phyloP scores from a whole-genome alignment of 2,888 invertebrate species.

The Ceraclea dissimilis region DNA sequence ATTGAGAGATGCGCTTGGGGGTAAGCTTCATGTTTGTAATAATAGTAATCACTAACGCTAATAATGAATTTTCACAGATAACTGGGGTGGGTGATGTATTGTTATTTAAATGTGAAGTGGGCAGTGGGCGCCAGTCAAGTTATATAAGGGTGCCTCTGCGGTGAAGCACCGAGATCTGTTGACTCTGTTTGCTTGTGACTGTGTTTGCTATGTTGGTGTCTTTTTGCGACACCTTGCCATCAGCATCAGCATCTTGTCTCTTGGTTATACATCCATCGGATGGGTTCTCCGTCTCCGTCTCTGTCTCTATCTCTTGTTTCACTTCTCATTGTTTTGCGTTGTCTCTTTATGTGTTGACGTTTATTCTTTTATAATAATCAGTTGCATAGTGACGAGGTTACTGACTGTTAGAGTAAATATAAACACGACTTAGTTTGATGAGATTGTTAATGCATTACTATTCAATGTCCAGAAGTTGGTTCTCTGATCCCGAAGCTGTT shows the following conservation, averaged over 20 bases:
- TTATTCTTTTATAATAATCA: too few relatives aligned
- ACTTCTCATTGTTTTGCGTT: background rate
- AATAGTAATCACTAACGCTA: constrained; percentile 15
- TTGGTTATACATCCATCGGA: too few relatives aligned
- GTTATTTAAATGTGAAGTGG: background rate
- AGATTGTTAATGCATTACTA: background rate
- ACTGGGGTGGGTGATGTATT: constrained; percentile 4
- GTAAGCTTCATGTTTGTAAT: constrained; percentile 13
- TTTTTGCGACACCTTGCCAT: background rate
- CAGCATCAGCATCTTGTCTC: background rate
- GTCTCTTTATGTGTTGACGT: background rate
- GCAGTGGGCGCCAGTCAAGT: background rate
- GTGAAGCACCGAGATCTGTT: background rate
- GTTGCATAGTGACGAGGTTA: too few relatives aligned
- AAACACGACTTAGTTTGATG: too few relatives aligned
- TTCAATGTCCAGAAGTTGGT: constrained; percentile 9
- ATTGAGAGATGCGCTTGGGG: constrained; percentile 6
- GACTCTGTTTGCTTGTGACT: background rate
- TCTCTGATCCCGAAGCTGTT: constrained; percentile 14
- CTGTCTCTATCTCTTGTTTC: background rate
- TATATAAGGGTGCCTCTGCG: background rate
- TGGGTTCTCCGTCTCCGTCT: background rate
- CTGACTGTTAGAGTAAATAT: too few relatives aligned
- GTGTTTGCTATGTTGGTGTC: background rate
- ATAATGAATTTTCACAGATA: constrained; percentile 22